These are phyloP conservation scores for Leptopterna dolabrata DNA, from an alignment of 2,888 invertebrate species.

Conservation along the genomic window DNA sequence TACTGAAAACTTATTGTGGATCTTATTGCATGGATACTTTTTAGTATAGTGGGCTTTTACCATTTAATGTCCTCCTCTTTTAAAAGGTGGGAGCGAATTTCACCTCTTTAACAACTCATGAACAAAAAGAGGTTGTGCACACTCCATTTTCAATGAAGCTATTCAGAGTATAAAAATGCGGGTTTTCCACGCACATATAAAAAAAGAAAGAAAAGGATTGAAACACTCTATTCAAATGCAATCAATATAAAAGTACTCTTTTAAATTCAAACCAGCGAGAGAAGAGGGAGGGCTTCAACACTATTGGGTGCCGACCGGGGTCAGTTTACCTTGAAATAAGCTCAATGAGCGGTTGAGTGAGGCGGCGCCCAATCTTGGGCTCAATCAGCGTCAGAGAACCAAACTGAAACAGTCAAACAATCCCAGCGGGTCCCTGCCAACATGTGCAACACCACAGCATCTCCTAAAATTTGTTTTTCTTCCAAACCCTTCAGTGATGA, in stretches of 20 bases:
- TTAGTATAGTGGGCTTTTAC: no score
- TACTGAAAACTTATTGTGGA: no score
- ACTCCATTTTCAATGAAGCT: conserved; percentile 32
- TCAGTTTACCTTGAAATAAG: conserved; percentile 86
- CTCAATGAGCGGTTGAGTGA: conserved; percentile 89
- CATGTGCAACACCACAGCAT: conserved; percentile 28
- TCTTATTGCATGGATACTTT: no score
- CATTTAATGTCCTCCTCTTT: no score
- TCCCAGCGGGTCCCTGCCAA: conserved; percentile 46
- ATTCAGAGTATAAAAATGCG: background rate
- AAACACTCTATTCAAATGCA: conserved; percentile 29
- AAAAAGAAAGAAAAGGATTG: background rate
- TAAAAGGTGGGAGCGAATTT: no score
- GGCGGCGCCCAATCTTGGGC: conserved; percentile 86
- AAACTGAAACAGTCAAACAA: conserved; percentile 73
- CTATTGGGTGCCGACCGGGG: background rate
- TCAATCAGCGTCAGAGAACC: conserved; percentile 88
- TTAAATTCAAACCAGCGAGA: conserved; percentile 30
- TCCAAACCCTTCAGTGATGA: background rate
- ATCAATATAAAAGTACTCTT: background rate
- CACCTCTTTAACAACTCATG: no score
- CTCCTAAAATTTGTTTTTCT: background rate
- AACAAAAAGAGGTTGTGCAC: conserved; percentile 11
- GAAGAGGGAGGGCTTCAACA: conserved; percentile 23
- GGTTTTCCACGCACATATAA: background rate